Base-by-base conservation (phyloP, 2,113 vertebrate species). In the Zosterops hypoxanthus region DNA sequence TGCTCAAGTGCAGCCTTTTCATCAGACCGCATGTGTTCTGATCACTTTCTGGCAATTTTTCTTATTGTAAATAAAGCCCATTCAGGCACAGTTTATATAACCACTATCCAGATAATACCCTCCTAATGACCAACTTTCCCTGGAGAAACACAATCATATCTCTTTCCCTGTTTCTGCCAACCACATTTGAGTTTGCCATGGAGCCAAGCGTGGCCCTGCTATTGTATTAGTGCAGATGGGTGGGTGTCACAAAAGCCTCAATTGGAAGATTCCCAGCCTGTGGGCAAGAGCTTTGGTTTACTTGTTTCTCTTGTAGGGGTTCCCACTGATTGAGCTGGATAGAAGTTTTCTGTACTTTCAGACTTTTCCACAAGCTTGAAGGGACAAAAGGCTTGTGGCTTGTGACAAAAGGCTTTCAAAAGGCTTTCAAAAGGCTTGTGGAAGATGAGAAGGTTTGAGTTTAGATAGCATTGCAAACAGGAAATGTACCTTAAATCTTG, bases 41-140 rank as follows among this genome's bases (percentile, higher is more conserved):
- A 97, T 96, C 90, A 76, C 87, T 90, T 95, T 94, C 94, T 94
- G 95, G 95, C 94, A 96, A 63, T 94, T 97, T 95, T 91, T 95
- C 91, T 93, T 94, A 92, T 96, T 95, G 87, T 90, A 93, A 96
- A 95, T 86, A 73, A 92, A 95, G 80, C 59, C 86, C 75, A 96
- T 96, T 97, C 95, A 97, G 94, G 50, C 65, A 86, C 57, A 50
- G 55, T 96, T 96, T 97, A 78, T 91, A 78, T 88, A 97, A 95
- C 63, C 33, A 44, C 83, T 80, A 77, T n/a, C 63, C 19, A 26
- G 83, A 96, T 96, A 97, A 96, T 95, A 97, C 85, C 66, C 56
- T 92, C 50, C 87, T 96, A 96, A 97, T 95, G 91, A 95, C 91
- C 92, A 89, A 86, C 79, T 95, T 96, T 95, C 88, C 73, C 84